Evolutionary conservation across 30 jellyfish, hydroid and myxozoan species (phyloP), one percentile per base, ranked within the genome.

Genomic region (Cassiopea xamachana): DNA sequence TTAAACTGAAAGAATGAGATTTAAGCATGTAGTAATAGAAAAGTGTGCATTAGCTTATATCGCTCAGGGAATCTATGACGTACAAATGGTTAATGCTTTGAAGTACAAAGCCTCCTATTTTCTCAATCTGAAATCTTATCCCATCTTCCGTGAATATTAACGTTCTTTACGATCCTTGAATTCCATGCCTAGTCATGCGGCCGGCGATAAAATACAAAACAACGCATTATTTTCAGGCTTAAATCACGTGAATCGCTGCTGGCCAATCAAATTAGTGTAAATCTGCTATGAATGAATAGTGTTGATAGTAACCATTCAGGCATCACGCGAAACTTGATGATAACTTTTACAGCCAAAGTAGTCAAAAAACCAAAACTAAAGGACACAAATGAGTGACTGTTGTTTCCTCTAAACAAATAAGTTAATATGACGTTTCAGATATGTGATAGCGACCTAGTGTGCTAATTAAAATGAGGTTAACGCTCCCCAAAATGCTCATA

Each of bases 201-300:
- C 43, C 43, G 13, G 51, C 14, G 16, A 1, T 79, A 16, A 58
- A 47, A 8, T 18, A 62, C 15, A 69, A 64, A 48, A 16, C 73
- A 83, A 46, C 64, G 12, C 64, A 3, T 3, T 55, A 3, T 27
- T 80, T 48, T 8, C 48, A 46, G 1, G 27, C 27, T 51, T 2
- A 48, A 8, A 49, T 73, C 92, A 84, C 92, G 72, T 84, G 92
- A 84, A 70, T 13, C 9, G 77, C 14, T 1, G 49, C 73, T 1
- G 60, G 46, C 93, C 93, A 86, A 86, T 86, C 60, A 75, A 17
- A 49, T 9, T 51, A 62, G 7, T 10, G 51, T 6, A 75, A 47
- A 86, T 76, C 93, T 46, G 93, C 93, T 17, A 73, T 86, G 93
- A 86, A 86, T 86, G 93, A 60, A 73, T 18, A 47, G 79, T 7